phyloP scores from a whole-genome alignment of 2,888 invertebrate species.

The Conistra vaccinii region DNA sequence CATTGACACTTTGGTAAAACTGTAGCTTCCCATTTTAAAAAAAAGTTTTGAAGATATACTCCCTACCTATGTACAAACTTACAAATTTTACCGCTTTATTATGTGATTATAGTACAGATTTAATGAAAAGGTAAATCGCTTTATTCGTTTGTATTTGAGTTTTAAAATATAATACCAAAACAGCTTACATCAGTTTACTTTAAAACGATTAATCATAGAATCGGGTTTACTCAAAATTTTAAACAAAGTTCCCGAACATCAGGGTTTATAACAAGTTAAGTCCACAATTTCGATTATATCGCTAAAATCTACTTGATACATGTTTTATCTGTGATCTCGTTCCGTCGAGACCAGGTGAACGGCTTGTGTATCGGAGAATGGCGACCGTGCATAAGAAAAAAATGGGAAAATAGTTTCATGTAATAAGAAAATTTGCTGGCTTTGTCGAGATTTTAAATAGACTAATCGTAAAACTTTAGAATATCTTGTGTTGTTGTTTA shows the following conservation, averaged over 20 bases:
- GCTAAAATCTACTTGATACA: conserved; percentile 37
- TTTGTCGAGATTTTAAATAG: background rate
- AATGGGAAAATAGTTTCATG: background rate
- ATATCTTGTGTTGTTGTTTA: background rate
- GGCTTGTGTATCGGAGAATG: conserved; percentile 31
- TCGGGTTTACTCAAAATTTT: background rate
- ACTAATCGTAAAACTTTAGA: background rate
- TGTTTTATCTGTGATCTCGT: conserved; percentile 54
- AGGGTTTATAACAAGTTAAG: conserved; percentile 39
- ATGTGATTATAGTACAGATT: background rate
- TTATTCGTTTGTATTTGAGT: background rate
- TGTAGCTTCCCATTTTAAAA: background rate
- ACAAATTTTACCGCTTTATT: too few relatives aligned
- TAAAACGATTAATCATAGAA: conserved; percentile 11
- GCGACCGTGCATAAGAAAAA: background rate
- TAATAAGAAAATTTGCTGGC: conserved; percentile 28
- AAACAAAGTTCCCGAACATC: background rate
- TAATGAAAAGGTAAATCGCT: background rate
- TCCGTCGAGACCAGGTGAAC: conserved; percentile 51
- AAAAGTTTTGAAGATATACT: background rate
- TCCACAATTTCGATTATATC: conserved; percentile 47
- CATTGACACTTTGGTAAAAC: background rate
- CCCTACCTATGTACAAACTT: background rate
- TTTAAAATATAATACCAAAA: background rate
- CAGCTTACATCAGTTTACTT: background rate